Conservation (phyloP, 2,113 vertebrate species). For the Malurus melanocephalus region DNA sequence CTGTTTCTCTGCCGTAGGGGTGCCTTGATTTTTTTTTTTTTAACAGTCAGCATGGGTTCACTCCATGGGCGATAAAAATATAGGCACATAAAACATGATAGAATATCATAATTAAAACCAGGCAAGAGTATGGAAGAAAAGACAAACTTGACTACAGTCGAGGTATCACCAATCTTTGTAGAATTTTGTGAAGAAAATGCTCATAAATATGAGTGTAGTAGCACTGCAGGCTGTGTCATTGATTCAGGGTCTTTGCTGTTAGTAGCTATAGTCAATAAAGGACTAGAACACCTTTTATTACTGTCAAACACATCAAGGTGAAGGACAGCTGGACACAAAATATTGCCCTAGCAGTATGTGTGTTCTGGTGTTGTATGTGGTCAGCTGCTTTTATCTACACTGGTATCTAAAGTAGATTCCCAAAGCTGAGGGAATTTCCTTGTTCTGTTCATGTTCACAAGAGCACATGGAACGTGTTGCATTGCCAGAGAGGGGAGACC, state of each 20-base stretch:
- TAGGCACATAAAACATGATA: background rate
- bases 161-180: fast-evolving
- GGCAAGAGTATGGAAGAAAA: background rate
- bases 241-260: background rate
- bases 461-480: background rate
- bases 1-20: too few relatives aligned
- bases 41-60: background rate
- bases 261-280: background rate
- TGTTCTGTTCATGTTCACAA: background rate
- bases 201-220: background rate
- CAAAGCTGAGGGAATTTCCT: background rate
- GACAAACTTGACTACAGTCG: background rate
- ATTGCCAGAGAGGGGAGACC: background rate
- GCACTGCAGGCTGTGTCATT: background rate
- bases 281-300: background rate
- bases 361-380: background rate
- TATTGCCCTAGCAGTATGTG: background rate
- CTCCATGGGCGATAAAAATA: background rate
- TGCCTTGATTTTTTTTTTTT: background rate
- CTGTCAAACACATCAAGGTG: background rate
- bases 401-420: background rate
- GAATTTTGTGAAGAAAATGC: background rate
- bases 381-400: background rate
- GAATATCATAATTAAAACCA: background rate
- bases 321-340: background rate